Percentiles rank a stretch among this genome's conserved stretches.
phyloP scores from a whole-genome alignment of 2,888 invertebrate genomes.

The Parnassius orleans region DNA sequence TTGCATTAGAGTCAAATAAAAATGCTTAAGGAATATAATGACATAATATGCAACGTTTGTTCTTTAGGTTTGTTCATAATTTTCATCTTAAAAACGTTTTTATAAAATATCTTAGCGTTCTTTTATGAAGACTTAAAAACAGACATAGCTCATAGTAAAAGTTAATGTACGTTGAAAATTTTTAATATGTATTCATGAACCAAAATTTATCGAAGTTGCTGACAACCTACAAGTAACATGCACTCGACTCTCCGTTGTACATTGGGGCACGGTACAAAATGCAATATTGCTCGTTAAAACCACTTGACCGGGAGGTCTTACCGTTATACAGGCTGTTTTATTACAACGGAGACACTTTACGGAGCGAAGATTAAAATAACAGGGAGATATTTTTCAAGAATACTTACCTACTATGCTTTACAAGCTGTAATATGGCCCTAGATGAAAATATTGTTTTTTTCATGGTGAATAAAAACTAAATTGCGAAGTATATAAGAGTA shows the following conservation, averaged over 20 bases:
- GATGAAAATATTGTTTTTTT: slow-evolving; percentile 15
- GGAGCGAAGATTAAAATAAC: slow-evolving; percentile 32
- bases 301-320: slow-evolving; percentile 63
- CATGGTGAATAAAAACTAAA: slow-evolving; percentile 18
- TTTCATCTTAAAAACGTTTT: too few species aligned
- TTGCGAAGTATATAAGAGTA: not conserved
- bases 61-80: too few species aligned
- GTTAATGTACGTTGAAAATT: not conserved
- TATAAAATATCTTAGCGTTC: too few species aligned
- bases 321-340: slow-evolving; percentile 56
- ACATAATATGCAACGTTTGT: too few species aligned
- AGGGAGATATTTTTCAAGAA: slow-evolving; percentile 26
- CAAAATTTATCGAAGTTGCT: slow-evolving; percentile 10
- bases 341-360: slow-evolving; percentile 33
- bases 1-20: too few species aligned
- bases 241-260: slow-evolving; percentile 24
- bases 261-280: slow-evolving; percentile 49
- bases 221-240: slow-evolving; percentile 19
- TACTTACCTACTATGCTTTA: slow-evolving; percentile 7
- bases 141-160: too few species aligned
- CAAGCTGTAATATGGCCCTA: not conserved
- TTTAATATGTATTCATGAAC: slow-evolving; percentile 27
- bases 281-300: slow-evolving; percentile 73
- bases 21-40: too few species aligned
- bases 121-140: too few species aligned